Base-by-base conservation (phyloP, 2,113 vertebrate species). In the Piprites chloris region DNA sequence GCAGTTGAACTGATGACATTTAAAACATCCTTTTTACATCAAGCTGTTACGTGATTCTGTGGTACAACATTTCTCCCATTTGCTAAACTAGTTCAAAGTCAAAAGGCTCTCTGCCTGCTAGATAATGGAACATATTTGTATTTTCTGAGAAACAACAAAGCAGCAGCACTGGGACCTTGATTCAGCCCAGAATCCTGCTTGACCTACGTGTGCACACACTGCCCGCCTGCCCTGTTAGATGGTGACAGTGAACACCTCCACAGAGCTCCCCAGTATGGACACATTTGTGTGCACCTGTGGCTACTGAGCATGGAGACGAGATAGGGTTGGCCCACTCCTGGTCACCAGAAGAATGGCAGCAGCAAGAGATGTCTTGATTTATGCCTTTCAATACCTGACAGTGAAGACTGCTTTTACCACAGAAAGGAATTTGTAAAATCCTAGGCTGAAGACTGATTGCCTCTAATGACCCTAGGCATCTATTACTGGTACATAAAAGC, bases 181-280 rank as follows among this genome's bases (percentile, higher is more conserved):
- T 76, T 35, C 42, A 72, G n/a, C 27, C 14, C 35, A 62, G n/a
- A 42, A 68, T 75, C 28, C 75, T 58, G 56, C 46, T 42, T 37
- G 44, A 22, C 49, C 39, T 22, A 5, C 15, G 49, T 6, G 26
- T 37, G 20, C 42, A 52, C 13, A 20, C 10, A 15, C 23, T 69
- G 49, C 27, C 30, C 18, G 16, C 20, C 44, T 42, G 33, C 27
- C 6, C 46, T 32, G 13, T 14, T 9, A 28, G 24, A 9, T 33
- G 14, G 41, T 21, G 32, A 32, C 61, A 12, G 12, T n/a, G 22
- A 69, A n/a, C 11, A 12, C 12, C 28, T 42, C 15, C 24, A 12
- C 32, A 14, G 63, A 73, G 47, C 39, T 87, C 39, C 58, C 33
- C 22, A 55, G 0, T 8, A 15, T 0, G 0, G 2, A 22, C 3